These are phyloP conservation scores for Nephrotoma appendiculata DNA, from an alignment of 2,888 invertebrate species.

Conservation along the genomic window DNA sequence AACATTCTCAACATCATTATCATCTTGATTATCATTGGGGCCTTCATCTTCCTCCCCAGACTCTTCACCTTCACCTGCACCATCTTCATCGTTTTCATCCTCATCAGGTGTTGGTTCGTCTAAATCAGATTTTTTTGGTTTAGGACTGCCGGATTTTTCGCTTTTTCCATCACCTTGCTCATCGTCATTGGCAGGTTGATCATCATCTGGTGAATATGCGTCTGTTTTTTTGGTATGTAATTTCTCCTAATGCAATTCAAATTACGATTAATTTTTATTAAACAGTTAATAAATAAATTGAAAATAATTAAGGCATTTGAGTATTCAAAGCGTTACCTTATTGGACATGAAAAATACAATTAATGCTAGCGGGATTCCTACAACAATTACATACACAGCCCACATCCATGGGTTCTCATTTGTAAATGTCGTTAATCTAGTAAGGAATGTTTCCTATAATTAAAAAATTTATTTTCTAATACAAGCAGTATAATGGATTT, in stretches of 20 bases:
- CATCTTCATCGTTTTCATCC: constrained; percentile 14
- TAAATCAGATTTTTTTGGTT: constrained; percentile 31
- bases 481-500: not conserved
- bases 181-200: constrained; percentile 7
- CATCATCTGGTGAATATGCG: constrained; percentile 43
- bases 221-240: constrained; percentile 55
- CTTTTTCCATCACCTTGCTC: constrained; percentile 13
- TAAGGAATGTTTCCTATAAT: constrained; percentile 63
- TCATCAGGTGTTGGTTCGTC: constrained; percentile 17
- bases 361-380: constrained; percentile 65
- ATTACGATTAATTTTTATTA: not conserved
- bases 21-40: not conserved
- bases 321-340: constrained; percentile 32
- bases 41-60: constrained; percentile 14
- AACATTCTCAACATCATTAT: constrained; percentile 6
- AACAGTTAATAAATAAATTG: not conserved
- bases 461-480: constrained; percentile 11
- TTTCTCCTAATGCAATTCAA: constrained; percentile 25
- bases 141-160: constrained; percentile 22
- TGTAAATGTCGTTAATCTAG: constrained; percentile 58
- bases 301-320: constrained; percentile 1
- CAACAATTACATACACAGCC: constrained; percentile 65
- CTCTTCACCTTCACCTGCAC: not conserved
- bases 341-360: constrained; percentile 59
- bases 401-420: constrained; percentile 84